A percentile compares a stretch with the other conserved stretches of the same genome.
Conservation (phyloP, 2,113 vertebrate genomes). For the Cavia aperea region DNA sequence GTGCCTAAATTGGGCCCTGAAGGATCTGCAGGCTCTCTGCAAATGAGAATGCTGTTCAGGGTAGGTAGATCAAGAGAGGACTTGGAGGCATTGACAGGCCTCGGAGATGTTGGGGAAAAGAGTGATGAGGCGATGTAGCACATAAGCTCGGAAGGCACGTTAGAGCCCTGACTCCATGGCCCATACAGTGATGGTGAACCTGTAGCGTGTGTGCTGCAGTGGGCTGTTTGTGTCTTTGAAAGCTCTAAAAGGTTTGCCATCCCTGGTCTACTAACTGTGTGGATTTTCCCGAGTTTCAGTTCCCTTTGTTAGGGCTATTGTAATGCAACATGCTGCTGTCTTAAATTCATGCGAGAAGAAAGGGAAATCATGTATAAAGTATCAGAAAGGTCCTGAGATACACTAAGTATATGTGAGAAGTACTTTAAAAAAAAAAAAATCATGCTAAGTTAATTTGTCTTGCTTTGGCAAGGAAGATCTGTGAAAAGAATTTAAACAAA, state of each 20-base stretch:
- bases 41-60: not conserved
- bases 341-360: not conserved
- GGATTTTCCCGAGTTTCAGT: not conserved
- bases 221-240: not conserved
- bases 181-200: not conserved
- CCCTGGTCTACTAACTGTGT: not conserved
- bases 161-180: not conserved
- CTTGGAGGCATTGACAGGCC: not conserved
- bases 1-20: not conserved
- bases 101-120: not conserved
- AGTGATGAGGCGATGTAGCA: not conserved
- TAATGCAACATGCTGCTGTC: not conserved
- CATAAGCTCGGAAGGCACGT: not conserved
- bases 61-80: not conserved
- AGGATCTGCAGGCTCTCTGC: not conserved
- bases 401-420: not conserved
- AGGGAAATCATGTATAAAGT: not conserved
- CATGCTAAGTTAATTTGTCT: conserved; percentile 6
- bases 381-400: not conserved
- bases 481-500: not conserved
- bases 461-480: not conserved
- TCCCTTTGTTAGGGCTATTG: not conserved
- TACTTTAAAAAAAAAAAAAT: not conserved
- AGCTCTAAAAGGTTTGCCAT: not conserved
- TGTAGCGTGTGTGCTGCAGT: not conserved